Evolutionary conservation across 2,797 vertebrate genomes (phyloP), one percentile per base, ranked within the genome.

Genomic region (Yasuhikotakia modesta): DNA sequence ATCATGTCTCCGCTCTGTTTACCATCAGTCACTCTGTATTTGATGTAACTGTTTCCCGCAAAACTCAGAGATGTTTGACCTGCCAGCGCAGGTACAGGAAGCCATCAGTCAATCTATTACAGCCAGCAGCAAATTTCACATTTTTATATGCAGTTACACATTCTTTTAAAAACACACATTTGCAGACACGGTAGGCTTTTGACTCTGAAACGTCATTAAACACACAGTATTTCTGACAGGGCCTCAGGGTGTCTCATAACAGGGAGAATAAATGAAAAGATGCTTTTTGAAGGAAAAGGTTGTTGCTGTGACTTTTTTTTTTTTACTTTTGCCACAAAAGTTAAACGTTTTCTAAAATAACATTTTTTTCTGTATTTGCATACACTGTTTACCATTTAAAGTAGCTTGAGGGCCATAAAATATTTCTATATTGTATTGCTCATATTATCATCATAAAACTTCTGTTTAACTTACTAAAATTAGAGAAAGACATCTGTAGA

Each of bases 1-100:
- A 94, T 97, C 95, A 98, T 95, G 90, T 96, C 96, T 48, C 95
- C 90, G 32, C 93, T 93, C 90, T 94, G 96, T 73, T 91, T 92
- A 1, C 88, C 94, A 78, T 95, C 95, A 22, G 87, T 92, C 73
- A 98, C 91, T 75, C 95, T 93, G 45, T 98, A 99, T 79, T 98
- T 98, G 80, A 99, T 94, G 82, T 97, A 99, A 86, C 96, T 96
- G 88, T 93, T 97, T 35, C 97, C 97, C 64, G 90, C 94, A 88
- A 99, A 98, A 61, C 96, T 98, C 76, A 97, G 87, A 6, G 97
- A 96, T 5, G 94, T 95, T 72, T 92, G 91, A 46, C 92, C 93
- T 94, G 78, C 66, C 57, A 55, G 48, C 46, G 68, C 27, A 39
- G 6, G 69, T 24, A 46, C 14, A 35, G 32, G 68, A 48, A 74